These are phyloP conservation scores for Sciurus carolinensis DNA, from an alignment of 2,797 vertebrate species.

Conservation along the genomic window DNA sequence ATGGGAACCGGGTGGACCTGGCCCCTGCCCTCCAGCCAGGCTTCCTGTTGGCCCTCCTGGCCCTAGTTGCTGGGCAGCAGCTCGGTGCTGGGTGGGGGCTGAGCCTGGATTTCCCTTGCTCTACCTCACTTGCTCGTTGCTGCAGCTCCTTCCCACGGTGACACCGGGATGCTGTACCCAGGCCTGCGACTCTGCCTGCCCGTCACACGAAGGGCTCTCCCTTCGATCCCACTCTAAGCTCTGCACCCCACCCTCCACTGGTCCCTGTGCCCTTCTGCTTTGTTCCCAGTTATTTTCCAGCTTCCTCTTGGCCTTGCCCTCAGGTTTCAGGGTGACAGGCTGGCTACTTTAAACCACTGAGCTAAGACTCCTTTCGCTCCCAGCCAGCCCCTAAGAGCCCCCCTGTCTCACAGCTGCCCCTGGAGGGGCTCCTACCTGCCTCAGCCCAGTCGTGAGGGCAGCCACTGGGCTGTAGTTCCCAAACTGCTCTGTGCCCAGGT, in stretches of 20 bases:
- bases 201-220: background rate
- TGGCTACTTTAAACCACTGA: background rate
- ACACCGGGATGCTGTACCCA: too few species aligned
- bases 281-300: background rate
- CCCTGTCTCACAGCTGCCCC: too few species aligned
- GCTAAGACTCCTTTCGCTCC: background rate
- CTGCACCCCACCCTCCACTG: rapidly evolving
- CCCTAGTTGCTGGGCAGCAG: too few species aligned
- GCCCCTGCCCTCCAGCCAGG: background rate
- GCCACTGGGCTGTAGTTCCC: too few species aligned
- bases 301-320: background rate
- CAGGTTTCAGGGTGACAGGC: background rate
- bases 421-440: background rate
- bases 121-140: rapidly evolving
- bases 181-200: background rate
- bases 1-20: background rate
- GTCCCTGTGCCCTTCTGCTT: background rate
- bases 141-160: rapidly evolving
- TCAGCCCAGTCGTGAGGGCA: background rate
- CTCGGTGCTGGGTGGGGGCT: background rate
- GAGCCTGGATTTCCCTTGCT: background rate
- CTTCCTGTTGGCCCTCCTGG: background rate
- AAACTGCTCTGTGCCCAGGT: background rate
- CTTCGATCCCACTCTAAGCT: rapidly evolving
- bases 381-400: background rate